Evolutionary conservation across 2,797 vertebrate genomes (phyloP).

Genomic region (Heterohyrax brucei): DNA sequence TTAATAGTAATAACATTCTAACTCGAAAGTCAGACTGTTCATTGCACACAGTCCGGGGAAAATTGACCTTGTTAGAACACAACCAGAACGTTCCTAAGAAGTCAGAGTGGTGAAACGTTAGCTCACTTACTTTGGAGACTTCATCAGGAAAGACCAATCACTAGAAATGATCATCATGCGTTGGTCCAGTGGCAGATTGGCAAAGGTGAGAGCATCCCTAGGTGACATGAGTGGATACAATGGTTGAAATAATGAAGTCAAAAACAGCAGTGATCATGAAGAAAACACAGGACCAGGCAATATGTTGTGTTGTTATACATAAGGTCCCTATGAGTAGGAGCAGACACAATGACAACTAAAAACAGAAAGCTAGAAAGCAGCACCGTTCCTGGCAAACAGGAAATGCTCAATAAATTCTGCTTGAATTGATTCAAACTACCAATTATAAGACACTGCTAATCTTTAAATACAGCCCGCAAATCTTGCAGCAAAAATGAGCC

Average conservation of each 20-base stretch:
- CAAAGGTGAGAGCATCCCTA: not conserved
- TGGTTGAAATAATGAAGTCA: not conserved
- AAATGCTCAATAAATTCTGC: not conserved
- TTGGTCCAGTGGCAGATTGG: not conserved
- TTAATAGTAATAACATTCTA: conserved; percentile 39
- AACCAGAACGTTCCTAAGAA: not conserved
- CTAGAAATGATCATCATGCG: not conserved
- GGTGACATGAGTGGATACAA: not conserved
- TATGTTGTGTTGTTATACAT: not conserved
- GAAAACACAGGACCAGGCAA: not conserved
- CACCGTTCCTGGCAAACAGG: not conserved
- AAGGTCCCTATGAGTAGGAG: not conserved
- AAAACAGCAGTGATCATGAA: not conserved
- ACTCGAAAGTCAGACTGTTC: conserved; percentile 1
- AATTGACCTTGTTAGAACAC: not conserved
- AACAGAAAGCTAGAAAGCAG: not conserved
- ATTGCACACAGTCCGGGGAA: not conserved
- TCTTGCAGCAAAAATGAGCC: not conserved
- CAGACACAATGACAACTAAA: not conserved
- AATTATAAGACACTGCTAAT: not conserved
- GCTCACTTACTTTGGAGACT: not conserved
- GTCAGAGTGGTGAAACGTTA: not conserved
- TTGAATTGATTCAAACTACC: not conserved
- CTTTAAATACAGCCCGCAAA: conserved; percentile 2
- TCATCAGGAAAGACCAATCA: not conserved